Evolutionary conservation across 2,113 vertebrate species (phyloP), one percentile per base, ranked within the genome.

Genomic region (Rhegmatorhina hoffmannsi): DNA sequence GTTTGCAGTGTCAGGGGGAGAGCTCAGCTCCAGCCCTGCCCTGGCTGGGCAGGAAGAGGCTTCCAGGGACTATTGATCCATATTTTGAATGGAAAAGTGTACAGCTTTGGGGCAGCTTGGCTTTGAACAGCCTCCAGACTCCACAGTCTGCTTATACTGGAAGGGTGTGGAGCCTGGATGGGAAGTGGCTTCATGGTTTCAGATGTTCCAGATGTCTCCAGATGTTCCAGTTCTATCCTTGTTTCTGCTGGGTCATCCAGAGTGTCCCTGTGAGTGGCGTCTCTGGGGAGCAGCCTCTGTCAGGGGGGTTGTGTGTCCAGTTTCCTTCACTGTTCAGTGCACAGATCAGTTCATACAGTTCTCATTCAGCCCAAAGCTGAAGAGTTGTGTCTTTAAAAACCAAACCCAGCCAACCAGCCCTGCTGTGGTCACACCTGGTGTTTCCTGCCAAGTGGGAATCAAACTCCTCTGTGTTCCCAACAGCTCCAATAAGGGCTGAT

Each of bases 1-100:
- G 34, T 25, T 62, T 62, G 34, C 24, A 53, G n/a, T 52, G 38
- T 26, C 31, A 7, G 33, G 43, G n/a, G 50, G 38, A 56, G 77
- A 60, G 60, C 36, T 87, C 38, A 56, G 59, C 52, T 72, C 13
- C 62, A 31, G 60, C 14, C 13, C 17, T 4, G 17, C 2, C 50
- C 64, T 86, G 67, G 5, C 40, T 29, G 47, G 44, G 73, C 66
- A 56, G 58, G 56, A 68, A 0, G 2, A 19, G 52, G 13, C 43
- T 62, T 44, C 25, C 36, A 36, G 40, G 5, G 10, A 1, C 33
- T 19, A 0, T 6, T 50, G 43, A 9, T 28, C 40, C 4, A 0
- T 13, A 2, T 59, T 90, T 60, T 1, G 1, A 26, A 11, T 13
- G 34, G 60, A 14, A 46, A 50, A 75, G 18, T 7, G 10, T 60